These are phyloP conservation scores for Thymallus thymallus DNA, from an alignment of 2,113 vertebrate genomes.

Conservation along the genomic window DNA sequence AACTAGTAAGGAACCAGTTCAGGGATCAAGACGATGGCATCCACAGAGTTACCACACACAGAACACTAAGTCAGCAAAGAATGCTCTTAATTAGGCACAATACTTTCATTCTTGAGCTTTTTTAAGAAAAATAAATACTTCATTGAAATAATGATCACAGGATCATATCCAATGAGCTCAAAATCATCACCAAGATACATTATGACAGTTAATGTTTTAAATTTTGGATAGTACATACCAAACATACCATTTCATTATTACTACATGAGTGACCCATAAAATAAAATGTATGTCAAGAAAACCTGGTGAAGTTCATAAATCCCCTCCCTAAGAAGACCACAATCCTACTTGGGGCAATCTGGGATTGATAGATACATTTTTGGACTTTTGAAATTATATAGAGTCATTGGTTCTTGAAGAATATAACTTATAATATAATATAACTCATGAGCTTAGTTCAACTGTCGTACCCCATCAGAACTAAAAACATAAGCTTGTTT, in stretches of 20 bases:
- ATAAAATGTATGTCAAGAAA: not conserved
- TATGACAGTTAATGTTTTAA: not conserved
- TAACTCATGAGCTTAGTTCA: too few relatives aligned
- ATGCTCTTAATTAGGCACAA: conserved; percentile 83
- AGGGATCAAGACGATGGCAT: conserved; percentile 79
- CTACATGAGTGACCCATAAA: not conserved
- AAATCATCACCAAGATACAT: conserved; percentile 29
- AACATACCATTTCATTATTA: not conserved
- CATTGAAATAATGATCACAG: conserved; percentile 81
- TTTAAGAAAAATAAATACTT: conserved; percentile 73
- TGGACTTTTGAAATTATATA: too few relatives aligned
- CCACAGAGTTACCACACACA: conserved; percentile 76
- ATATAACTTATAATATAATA: too few relatives aligned
- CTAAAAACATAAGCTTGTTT: too few relatives aligned
- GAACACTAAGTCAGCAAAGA: conserved; percentile 85
- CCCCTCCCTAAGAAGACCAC: too few relatives aligned
- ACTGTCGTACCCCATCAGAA: too few relatives aligned
- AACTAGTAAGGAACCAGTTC: conserved; percentile 84
- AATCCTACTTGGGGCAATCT: too few relatives aligned
- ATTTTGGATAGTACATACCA: not conserved
- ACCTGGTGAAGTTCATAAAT: not conserved
- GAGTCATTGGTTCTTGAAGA: too few relatives aligned
- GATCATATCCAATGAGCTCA: conserved; percentile 78
- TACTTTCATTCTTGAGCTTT: conserved; percentile 81
- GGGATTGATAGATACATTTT: too few relatives aligned